Conservation (phyloP, 2,888 invertebrate species). For the Epinotia nisella region DNA sequence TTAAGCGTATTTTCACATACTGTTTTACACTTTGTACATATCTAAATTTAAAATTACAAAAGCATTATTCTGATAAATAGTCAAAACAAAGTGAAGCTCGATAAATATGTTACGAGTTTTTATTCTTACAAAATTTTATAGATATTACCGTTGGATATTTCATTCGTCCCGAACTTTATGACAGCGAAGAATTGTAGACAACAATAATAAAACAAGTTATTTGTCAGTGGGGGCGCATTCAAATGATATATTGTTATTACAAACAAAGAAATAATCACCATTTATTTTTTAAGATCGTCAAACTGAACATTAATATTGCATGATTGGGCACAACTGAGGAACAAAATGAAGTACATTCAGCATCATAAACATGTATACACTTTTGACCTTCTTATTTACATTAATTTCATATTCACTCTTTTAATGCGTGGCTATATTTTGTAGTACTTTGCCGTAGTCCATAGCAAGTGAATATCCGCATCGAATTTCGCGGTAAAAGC, state of each 20-base stretch:
- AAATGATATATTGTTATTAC: constrained; percentile 46
- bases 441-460: no score
- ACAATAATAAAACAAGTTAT: constrained; percentile 47
- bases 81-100: constrained; percentile 27
- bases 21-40: background rate
- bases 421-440: no score
- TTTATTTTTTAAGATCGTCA: constrained; percentile 26
- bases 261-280: constrained; percentile 44
- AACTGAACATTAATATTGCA: constrained; percentile 20
- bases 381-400: no score
- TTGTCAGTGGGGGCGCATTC: constrained; percentile 46
- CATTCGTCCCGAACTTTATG: constrained; percentile 42
- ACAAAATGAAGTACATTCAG: no score
- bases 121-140: constrained; percentile 41
- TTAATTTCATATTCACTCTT: no score
- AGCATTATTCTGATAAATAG: background rate
- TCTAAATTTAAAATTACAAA: background rate
- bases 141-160: constrained; percentile 42
- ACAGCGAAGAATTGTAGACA: constrained; percentile 44
- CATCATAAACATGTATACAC: no score
- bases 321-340: background rate
- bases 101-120: constrained; percentile 42
- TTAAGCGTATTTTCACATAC: no score
- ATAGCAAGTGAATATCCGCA: no score
- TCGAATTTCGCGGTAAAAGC: no score